Evolutionary conservation across 1,140 invertebrate species (phyloP).

Genomic region (Dinothrombium tinctorium): DNA sequence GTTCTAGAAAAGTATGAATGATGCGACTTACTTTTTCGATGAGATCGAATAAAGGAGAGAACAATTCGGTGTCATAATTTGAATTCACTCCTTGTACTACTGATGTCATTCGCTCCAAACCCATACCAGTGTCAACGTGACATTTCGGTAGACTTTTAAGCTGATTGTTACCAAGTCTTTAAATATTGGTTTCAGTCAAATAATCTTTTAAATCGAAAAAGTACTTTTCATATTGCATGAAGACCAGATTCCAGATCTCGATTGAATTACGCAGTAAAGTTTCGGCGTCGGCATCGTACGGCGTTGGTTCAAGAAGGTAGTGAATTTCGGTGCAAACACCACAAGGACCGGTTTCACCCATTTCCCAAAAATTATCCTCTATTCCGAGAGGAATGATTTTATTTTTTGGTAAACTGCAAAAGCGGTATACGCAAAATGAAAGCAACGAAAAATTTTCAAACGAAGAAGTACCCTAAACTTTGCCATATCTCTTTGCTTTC

Average conservation of each 20-base stretch:
- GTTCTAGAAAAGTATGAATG: too few species aligned
- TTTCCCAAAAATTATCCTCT: conserved; percentile 92
- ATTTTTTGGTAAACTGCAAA: conserved; percentile 32
- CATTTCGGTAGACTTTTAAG: conserved; percentile 34
- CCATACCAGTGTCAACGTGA: conserved; percentile 77
- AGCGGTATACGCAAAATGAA: too few species aligned
- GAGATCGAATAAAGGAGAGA: conserved; percentile 46
- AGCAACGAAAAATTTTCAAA: not conserved
- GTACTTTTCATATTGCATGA: conserved; percentile 35
- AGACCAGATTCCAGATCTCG: conserved; percentile 81
- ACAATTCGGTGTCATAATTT: conserved; percentile 82
- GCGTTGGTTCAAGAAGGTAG: conserved; percentile 17
- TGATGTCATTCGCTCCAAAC: conserved; percentile 55
- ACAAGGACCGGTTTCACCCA: conserved; percentile 69
- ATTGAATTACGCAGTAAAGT: conserved; percentile 35
- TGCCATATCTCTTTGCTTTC: conserved; percentile 77
- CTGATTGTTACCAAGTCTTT: conserved; percentile 34
- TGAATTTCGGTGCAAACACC: conserved; percentile 90
- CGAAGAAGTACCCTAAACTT: conserved; percentile 36
- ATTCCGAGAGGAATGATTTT: conserved; percentile 50
- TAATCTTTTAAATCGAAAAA: not conserved
- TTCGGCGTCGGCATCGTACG: conserved; percentile 30
- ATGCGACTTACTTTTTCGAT: conserved; percentile 46
- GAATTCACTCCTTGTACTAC: conserved; percentile 48
- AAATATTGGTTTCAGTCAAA: not conserved